Conservation (phyloP, 2,888 invertebrate genomes). For the Cybosia mesomella region DNA sequence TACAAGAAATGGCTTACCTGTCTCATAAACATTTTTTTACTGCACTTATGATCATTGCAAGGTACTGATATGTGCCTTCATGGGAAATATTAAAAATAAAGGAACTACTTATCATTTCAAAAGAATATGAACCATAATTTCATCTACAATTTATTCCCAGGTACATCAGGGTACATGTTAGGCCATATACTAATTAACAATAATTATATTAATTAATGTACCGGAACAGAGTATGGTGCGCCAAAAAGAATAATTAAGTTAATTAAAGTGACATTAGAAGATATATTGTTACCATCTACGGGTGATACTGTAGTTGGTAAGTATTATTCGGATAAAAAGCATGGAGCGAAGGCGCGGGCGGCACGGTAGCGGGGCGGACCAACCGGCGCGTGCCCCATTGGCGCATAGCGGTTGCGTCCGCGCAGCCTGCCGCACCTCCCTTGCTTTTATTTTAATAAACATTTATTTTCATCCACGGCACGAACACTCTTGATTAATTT, state of each 20-base stretch:
- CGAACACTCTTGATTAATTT: constrained; percentile 80
- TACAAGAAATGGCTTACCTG: background rate
- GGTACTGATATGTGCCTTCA: background rate
- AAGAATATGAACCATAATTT: constrained; percentile 13
- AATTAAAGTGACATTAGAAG: constrained; percentile 71
- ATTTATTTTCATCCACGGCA: constrained; percentile 66
- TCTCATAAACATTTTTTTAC: background rate
- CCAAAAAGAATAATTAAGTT: constrained; percentile 68
- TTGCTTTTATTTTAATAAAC: constrained; percentile 63
- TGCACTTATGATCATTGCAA: background rate
- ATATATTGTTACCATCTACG: background rate
- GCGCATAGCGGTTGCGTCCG: constrained; percentile 46
- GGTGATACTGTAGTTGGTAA: constrained; percentile 56
- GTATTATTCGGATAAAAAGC: constrained; percentile 63
- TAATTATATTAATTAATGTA: constrained; percentile 56
- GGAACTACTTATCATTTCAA: background rate
- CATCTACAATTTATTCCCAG: constrained; percentile 7
- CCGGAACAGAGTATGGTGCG: constrained; percentile 45
- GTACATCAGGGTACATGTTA: constrained; percentile 29
- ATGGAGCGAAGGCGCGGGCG: constrained; percentile 56
- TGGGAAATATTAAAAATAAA: background rate
- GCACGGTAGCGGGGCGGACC: constrained; percentile 50
- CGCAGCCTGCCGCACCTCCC: constrained; percentile 53
- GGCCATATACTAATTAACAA: constrained; percentile 60
- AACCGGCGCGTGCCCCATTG: constrained; percentile 59